These are phyloP conservation scores for Bradypus variegatus DNA, from an alignment of 2,797 vertebrate genomes.

Conservation along the genomic window DNA sequence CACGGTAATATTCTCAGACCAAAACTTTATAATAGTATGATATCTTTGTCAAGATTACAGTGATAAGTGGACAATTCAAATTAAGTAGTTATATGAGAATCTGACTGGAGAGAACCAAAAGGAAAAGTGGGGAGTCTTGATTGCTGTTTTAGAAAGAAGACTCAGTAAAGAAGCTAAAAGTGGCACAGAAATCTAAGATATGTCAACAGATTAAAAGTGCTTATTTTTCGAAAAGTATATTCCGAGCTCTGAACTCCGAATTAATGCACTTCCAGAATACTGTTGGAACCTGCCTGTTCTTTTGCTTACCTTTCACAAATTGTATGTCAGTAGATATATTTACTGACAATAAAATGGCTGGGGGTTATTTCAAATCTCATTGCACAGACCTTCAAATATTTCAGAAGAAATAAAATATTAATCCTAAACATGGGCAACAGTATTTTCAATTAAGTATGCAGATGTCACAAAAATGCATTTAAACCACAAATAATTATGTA, in stretches of 20 bases:
- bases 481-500: constrained; percentile 13
- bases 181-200: background rate
- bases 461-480: background rate
- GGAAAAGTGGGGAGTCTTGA: background rate
- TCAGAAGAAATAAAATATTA: background rate
- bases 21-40: background rate
- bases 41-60: background rate
- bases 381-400: background rate
- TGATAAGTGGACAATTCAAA: background rate
- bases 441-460: background rate
- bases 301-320: background rate
- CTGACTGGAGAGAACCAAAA: background rate
- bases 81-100: background rate
- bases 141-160: background rate
- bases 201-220: background rate
- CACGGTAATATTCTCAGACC: background rate
- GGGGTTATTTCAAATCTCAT: constrained; percentile 21
- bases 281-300: background rate
- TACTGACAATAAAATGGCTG: background rate
- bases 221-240: background rate
- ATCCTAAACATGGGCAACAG: background rate
- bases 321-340: background rate
- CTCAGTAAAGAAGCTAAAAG: background rate
- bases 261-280: background rate
- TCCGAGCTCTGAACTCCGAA: background rate